These are phyloP conservation scores for Rotaria sp. DNA, from an alignment of 2,888 invertebrate genomes.

Conservation along the genomic window DNA sequence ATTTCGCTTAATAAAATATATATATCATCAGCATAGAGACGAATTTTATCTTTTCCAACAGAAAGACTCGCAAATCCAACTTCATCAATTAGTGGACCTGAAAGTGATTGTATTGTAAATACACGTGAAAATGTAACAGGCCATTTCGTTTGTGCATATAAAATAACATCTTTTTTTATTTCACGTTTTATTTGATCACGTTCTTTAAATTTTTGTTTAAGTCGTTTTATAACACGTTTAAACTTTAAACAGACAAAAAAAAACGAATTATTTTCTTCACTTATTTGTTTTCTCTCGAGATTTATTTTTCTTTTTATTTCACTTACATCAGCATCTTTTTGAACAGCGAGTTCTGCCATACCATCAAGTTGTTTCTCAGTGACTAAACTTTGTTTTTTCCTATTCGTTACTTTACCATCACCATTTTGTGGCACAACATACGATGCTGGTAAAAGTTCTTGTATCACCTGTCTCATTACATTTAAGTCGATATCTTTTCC, in stretches of 20 bases:
- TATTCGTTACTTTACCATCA: background rate
- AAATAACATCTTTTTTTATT: constrained; percentile 71
- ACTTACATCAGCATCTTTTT: background rate
- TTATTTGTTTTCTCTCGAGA: background rate
- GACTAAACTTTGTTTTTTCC: background rate
- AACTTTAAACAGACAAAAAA: background rate
- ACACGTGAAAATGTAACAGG: constrained; percentile 91
- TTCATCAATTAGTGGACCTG: background rate
- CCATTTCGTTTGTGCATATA: constrained; percentile 97
- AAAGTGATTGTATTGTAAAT: constrained; percentile 71
- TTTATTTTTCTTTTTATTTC: background rate
- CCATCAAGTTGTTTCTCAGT: background rate
- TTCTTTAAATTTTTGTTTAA: background rate
- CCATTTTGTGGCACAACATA: background rate
- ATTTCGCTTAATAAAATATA: background rate
- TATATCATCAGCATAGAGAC: background rate
- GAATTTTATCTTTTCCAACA: constrained; percentile 10
- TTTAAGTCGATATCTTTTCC: constrained; percentile 11
- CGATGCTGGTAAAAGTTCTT: background rate
- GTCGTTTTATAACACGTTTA: background rate
- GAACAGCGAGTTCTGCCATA: background rate
- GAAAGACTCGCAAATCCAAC: background rate
- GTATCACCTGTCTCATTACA: background rate
- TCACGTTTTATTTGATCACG: constrained; percentile 26
- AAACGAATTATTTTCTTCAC: background rate